Base-by-base conservation (phyloP, 2,113 vertebrate genomes). In the Australoheros scitulus region DNA sequence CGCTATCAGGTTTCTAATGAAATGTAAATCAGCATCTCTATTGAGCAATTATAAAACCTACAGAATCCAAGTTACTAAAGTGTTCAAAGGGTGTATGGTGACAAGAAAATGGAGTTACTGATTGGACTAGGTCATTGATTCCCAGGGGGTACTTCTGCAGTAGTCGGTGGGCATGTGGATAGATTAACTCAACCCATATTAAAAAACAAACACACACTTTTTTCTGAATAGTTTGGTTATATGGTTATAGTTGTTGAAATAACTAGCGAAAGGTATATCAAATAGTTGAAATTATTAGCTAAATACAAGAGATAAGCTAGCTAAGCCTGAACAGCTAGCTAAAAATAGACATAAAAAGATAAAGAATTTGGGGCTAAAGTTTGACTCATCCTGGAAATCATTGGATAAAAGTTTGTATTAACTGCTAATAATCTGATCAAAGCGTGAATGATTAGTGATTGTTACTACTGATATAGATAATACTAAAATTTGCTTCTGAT, bases 401-500 rank as follows among this genome's bases (percentile, higher is more conserved):
- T 7, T 18, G 50, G 15, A 6, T 52, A 3, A 52, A 18, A 3
- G 0, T 65, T 65, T 65, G 8, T 10, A 26, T 26, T 47, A 8
- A 47, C 14, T 26, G n/a, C 43, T 2, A 41, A 41, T 3, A 41
- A 41, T 1, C 3, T 41, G 11, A 41, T 11, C 11, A 41, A 41
- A 41, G 11, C 38, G 0, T 34, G 34, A 41, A 41, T 22, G 38
- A 8, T 65, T 24, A 65, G 24, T 24, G n/a, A 65, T 0, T 65
- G 1, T 1, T 68, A 14, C 63, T 68, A 43, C 14, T 7, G 9
- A 38, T 9, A 38, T 17, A 65, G 1, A 26, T 6, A 2, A 65
- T 0, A 47, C 29, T 70, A 20, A 52, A 70, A 70, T 11, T 7
- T 50, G 26, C 2, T 17, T 17, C 24, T 43, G 50, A 68, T 0